phyloP scores from a whole-genome alignment of 2,797 vertebrate species.

The Pipistrellus pipistrellus region DNA sequence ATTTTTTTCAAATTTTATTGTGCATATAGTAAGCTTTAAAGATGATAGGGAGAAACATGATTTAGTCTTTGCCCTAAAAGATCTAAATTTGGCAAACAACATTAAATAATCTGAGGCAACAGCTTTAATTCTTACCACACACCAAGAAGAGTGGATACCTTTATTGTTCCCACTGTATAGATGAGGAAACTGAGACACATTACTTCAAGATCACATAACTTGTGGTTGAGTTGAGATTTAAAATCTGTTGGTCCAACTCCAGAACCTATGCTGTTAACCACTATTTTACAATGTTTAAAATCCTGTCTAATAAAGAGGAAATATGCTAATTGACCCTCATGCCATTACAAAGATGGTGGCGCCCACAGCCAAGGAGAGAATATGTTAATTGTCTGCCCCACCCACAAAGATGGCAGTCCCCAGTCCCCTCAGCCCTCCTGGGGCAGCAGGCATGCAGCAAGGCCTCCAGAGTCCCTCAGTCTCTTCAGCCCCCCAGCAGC shows the following conservation, averaged over 20 bases:
- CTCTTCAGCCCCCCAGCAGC: too few species aligned
- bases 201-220: not conserved
- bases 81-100: not conserved
- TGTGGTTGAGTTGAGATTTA: not conserved
- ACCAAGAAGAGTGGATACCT: not conserved
- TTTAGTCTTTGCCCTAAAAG: not conserved
- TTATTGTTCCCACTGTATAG: not conserved
- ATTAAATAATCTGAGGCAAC: not conserved
- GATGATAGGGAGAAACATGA: not conserved
- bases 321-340: too few species aligned
- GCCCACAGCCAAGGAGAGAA: too few species aligned
- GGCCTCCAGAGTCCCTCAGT: too few species aligned
- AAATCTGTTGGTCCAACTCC: conserved; percentile 24
- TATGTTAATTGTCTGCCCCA: too few species aligned
- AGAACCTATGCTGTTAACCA: not conserved
- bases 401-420: too few species aligned
- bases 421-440: too few species aligned
- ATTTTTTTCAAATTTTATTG: conserved; percentile 29
- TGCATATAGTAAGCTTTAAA: not conserved
- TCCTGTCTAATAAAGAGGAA: too few species aligned
- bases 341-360: too few species aligned
- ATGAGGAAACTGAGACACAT: not conserved
- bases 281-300: not conserved
- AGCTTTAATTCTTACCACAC: not conserved
- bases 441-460: too few species aligned